Base-by-base conservation (phyloP, 2,888 invertebrate genomes). In the Beris morrisii region DNA sequence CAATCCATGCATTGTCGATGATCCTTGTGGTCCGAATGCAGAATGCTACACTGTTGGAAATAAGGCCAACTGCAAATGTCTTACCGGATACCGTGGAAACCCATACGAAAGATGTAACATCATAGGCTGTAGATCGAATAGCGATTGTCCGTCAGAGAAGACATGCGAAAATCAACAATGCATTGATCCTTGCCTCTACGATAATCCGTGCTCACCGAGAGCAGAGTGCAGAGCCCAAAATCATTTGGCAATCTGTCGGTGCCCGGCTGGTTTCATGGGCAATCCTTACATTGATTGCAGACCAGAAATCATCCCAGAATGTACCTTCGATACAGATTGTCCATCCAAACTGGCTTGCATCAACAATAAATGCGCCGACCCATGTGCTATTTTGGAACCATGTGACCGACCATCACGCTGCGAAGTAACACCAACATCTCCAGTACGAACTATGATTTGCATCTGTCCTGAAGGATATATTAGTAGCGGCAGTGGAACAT, bases 381-480 rank as follows among this genome's bases (percentile, higher is more conserved):
- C 95, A 6, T 95, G 95, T 75, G 78, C 84, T 4, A 85, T 86
- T 7, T 82, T 93, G 58, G 86, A 88, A 72, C 95, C 95, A 3
- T 95, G 95, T 76, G 85, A 87, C 53, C 84, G 85, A 63, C 93
- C 93, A 44, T 88, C 94, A 0, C 86, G 86, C 70, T 95, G 95
- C 75, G 87, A 88, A 79, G 93, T 93, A 0, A 86, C 92, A 30
- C 87, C 90, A 1, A 91, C 93, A 4, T 79, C 89, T 31, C 93
- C 95, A 0, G 90, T 94, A 5, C 85, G 94, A 69, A 93, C 94
- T 0, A 92, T 95, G 91, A 86, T 93, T 45, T 95, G 95, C 76
- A 87, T 92, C 4, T 95, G 95, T 74, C 92, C 94, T 31, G 90
- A 91, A 59, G 95, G 95, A 15, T 94, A 92, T 74, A 87, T 93